Evolutionary conservation across 2,113 vertebrate genomes (phyloP).

Genomic region (Microtus pennsylvanicus): DNA sequence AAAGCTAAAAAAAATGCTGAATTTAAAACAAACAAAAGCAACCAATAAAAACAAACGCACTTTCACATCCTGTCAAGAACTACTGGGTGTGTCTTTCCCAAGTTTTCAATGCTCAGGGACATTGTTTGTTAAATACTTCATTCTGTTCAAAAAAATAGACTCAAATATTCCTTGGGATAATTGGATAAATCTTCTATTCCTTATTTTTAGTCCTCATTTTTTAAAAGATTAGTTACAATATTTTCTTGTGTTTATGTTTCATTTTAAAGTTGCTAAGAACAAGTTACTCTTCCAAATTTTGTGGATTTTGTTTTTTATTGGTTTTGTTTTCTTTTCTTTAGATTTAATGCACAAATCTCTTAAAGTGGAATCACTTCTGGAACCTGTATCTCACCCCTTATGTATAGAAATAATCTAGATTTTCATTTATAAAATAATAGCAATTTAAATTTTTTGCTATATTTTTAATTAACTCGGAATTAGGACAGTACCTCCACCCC

Average conservation of each 20-base stretch:
- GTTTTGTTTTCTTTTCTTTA: not conserved
- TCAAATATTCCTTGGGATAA: not conserved
- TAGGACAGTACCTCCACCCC: not conserved
- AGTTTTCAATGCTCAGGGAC: not conserved
- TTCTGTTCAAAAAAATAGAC: not conserved
- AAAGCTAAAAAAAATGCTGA: not conserved
- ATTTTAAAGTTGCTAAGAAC: not conserved
- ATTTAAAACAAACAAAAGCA: not conserved
- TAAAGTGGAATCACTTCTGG: not conserved
- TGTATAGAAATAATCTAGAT: not conserved
- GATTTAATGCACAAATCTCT: not conserved
- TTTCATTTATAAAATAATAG: not conserved
- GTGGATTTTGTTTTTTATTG: too few species aligned
- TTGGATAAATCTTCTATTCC: not conserved
- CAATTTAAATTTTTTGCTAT: not conserved
- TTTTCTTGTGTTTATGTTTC: not conserved
- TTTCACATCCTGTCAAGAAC: not conserved
- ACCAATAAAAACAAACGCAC: not conserved
- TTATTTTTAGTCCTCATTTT: not conserved
- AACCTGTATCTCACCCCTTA: not conserved
- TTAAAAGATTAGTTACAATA: not conserved
- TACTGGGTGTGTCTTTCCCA: not conserved
- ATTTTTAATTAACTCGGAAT: not conserved
- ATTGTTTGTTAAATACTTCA: not conserved
- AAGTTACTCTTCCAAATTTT: not conserved